Evolutionary conservation across 1,140 invertebrate species (phyloP), one percentile per base, ranked within the genome.

Genomic region (Leucophenga varia): DNA sequence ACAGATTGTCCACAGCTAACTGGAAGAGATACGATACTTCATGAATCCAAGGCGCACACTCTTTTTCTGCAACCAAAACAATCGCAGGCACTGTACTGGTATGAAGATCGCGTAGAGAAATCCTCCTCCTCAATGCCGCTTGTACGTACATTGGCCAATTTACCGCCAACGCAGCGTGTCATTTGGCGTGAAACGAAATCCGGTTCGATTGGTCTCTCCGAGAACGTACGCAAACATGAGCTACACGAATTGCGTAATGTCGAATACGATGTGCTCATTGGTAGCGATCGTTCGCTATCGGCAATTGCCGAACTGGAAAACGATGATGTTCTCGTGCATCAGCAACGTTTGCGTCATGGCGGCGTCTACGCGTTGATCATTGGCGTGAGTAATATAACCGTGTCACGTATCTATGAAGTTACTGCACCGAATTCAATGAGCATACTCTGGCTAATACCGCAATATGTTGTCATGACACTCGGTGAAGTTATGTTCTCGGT

Each of bases 401-500:
- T 39, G 2, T 47, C 55, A n/a, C 41, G 16, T 9, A 18, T 68
- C 43, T 42, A 65, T 3, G 54, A 63, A 40, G 47, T 90, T 0
- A 88, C 88, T 0, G 58, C 76, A 28, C 79, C 86, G 1, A 93
- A 90, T 64, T 82, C 78, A 1, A 73, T 95, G 16, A 86, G 86
- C 57, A 91, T 95, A 59, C 63, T 93, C 0, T 91, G 85, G 85
- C 79, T 93, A 57, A 64, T 95, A 7, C 91, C 92, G 0, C 93
- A 95, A 68, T 93, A 94, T 65, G 73, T 94, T 25, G 75, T 95
- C 1, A 87, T 96, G 49, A 93, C 92, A 0, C 79, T 86, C 46
- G 92, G 82, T 1, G 81, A 81, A 49, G 79, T 97, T 20, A 88
- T 96, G 84, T 95, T 95, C 71, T 93, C 91, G 0, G 84, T 96